These are phyloP conservation scores for Gryon sp. DNA, from an alignment of 1,140 invertebrate genomes.

Conservation along the genomic window DNA sequence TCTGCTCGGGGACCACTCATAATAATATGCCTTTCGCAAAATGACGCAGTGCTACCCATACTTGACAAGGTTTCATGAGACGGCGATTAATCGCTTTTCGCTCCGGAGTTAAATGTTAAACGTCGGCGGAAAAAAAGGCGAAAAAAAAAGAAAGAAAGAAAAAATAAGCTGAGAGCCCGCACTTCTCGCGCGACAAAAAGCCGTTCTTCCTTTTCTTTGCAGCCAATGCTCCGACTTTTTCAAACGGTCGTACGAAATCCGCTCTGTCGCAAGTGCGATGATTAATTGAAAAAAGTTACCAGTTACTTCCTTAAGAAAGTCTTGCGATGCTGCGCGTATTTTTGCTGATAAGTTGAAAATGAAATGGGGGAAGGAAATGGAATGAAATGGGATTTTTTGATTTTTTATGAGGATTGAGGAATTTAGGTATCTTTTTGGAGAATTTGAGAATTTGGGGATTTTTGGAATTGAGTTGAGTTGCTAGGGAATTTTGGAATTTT, in stretches of 20 bases:
- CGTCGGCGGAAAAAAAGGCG: conserved; percentile 49
- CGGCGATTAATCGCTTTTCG: conserved; percentile 63
- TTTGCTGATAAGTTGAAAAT: too few relatives aligned
- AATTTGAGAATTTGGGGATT: too few relatives aligned
- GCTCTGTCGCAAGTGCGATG: conserved; percentile 56
- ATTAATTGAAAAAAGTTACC: conserved; percentile 58
- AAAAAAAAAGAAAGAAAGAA: too few relatives aligned
- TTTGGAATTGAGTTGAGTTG: too few relatives aligned
- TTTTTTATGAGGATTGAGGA: too few relatives aligned
- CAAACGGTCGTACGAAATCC: conserved; percentile 42
- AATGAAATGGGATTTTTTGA: too few relatives aligned
- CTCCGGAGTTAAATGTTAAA: conserved; percentile 50
- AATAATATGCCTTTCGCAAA: conserved; percentile 59
- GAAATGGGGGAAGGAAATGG: too few relatives aligned
- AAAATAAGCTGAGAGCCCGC: conserved; percentile 46
- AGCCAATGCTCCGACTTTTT: conserved; percentile 2
- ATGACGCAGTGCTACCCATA: conserved; percentile 60
- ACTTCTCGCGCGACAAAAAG: conserved; percentile 58
- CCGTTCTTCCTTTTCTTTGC: conserved; percentile 33
- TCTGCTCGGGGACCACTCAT: conserved; percentile 39
- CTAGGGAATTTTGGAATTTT: too few relatives aligned
- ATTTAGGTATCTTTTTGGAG: too few relatives aligned
- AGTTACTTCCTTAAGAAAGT: background rate
- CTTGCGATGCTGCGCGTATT: background rate
- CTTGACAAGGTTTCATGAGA: conserved; percentile 59